These are phyloP conservation scores for Diachasmimorpha longicaudata DNA, from an alignment of 1,140 invertebrate genomes.

Conservation along the genomic window DNA sequence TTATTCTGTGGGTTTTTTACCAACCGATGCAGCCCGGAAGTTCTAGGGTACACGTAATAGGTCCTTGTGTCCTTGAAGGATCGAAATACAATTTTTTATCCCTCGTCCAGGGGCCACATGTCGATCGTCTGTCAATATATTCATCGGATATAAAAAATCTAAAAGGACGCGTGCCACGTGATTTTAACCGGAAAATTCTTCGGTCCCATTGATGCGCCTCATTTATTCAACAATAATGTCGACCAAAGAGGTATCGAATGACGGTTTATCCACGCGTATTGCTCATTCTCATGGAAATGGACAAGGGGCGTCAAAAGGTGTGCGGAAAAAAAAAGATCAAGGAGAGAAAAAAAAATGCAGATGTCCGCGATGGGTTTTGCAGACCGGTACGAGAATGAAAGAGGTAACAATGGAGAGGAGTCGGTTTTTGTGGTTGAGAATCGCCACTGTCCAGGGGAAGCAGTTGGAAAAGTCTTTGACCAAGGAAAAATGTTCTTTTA, in stretches of 20 bases:
- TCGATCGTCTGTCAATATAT: conserved; percentile 3
- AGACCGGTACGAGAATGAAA: neutral
- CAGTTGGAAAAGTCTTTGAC: conserved; percentile 20
- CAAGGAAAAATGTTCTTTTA: conserved; percentile 57
- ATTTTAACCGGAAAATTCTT: conserved; percentile 8
- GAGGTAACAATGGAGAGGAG: neutral
- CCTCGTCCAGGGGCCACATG: conserved; percentile 24
- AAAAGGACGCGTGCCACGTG: neutral
- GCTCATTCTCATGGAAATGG: conserved; percentile 9
- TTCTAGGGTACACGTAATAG: conserved; percentile 14
- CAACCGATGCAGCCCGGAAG: conserved; percentile 35
- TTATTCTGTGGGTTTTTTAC: conserved; percentile 34
- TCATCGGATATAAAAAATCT: neutral
- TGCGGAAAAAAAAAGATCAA: neutral
- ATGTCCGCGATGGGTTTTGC: conserved; percentile 15
- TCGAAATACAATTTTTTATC: conserved; percentile 21
- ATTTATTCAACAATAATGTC: neutral
- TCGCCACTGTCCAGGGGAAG: conserved; percentile 1
- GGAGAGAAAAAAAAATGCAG: conserved; percentile 11
- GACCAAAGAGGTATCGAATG: neutral
- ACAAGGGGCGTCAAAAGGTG: neutral
- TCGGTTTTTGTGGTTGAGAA: neutral
- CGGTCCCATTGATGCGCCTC: neutral
- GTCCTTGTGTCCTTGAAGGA: neutral
- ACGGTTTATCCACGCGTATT: neutral